Base-by-base conservation (phyloP, 2,888 invertebrate genomes). In the Poecilus cupreus region DNA sequence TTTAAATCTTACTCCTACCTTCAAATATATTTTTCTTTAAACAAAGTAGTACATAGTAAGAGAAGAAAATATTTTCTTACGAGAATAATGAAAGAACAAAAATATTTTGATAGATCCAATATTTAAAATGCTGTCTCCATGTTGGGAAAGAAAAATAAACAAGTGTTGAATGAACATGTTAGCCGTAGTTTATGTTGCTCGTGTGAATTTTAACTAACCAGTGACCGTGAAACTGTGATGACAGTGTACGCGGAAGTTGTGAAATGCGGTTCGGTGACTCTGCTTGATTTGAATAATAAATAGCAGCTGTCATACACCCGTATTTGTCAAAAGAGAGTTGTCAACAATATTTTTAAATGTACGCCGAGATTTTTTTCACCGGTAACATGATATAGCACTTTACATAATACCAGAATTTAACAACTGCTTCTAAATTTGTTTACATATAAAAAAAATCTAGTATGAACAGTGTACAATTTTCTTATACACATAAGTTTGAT, bases 221-320 rank as follows among this genome's bases (percentile, higher is more conserved):
- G 76, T 76, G 76, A 76, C 76, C 76, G 54, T 76, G 76, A 76
- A 76, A 76, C 76, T 76, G 20, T 51, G 22, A 20, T 49, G 39
- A 43, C 32, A 54, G 54, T 54, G 39, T 37, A 51, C 32, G 32
- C 32, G 57, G 54, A 57, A 54, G 76, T 54, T 76, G 32, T 49
- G 57, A 57, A 51, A 51, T n/a, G 16, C n/a, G 49, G 10, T 32
- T 39, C 76, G 57, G 16, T 51, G 51, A 51, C 39, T 37, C 11
- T 76, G 39, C 22, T 54, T 76, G 76, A 76, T 54, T 76, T 76
- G 57, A 76, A 76, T 76, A 76, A 37, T 54, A 76, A 76, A 57
- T 54, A 76, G 72, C 24, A 13, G 43, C 49, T 72, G 72, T 72
- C 72, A 43, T 20, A 13, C 18, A 22, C 64, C 18, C 37, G 32